Conservation (phyloP, 2,888 invertebrate genomes). For the Aporophyla lueneburgensis region DNA sequence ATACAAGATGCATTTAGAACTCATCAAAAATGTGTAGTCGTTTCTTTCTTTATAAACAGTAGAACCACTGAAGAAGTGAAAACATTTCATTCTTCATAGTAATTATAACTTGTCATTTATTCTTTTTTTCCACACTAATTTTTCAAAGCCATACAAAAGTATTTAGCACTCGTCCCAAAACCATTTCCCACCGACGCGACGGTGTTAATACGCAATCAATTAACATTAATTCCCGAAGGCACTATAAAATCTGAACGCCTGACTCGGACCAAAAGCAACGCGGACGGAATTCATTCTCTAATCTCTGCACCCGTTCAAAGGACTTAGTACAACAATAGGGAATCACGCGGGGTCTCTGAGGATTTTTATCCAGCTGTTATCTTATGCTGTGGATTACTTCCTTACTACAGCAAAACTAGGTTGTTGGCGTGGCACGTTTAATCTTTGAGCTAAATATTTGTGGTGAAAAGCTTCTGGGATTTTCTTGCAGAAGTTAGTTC, state of each 20-base stretch:
- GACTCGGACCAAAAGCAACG: conserved; percentile 48
- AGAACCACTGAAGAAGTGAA: background rate
- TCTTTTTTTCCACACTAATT: background rate
- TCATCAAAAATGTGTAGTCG: background rate
- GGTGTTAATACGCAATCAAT: conserved; percentile 54
- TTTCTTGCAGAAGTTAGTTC: background rate
- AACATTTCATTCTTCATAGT: too few species aligned
- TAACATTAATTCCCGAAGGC: conserved; percentile 44
- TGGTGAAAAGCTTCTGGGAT: background rate
- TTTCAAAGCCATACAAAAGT: conserved; percentile 8
- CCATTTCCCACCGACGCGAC: conserved; percentile 23
- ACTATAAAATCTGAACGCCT: conserved; percentile 56
- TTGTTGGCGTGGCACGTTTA: conserved; percentile 21
- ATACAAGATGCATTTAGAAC: background rate
- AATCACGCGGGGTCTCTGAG: conserved; percentile 39
- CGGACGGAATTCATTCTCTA: conserved; percentile 49
- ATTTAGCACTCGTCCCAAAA: conserved; percentile 17
- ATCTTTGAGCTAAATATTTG: conserved; percentile 7
- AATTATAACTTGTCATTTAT: background rate
- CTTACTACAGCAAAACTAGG: conserved; percentile 22
- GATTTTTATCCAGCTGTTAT: conserved; percentile 54
- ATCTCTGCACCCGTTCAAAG: conserved; percentile 44
- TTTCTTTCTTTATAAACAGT: background rate
- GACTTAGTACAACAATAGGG: conserved; percentile 46
- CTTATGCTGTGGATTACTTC: conserved; percentile 26